Conservation (phyloP, 2,888 invertebrate genomes). For the Tinea pellionella region DNA sequence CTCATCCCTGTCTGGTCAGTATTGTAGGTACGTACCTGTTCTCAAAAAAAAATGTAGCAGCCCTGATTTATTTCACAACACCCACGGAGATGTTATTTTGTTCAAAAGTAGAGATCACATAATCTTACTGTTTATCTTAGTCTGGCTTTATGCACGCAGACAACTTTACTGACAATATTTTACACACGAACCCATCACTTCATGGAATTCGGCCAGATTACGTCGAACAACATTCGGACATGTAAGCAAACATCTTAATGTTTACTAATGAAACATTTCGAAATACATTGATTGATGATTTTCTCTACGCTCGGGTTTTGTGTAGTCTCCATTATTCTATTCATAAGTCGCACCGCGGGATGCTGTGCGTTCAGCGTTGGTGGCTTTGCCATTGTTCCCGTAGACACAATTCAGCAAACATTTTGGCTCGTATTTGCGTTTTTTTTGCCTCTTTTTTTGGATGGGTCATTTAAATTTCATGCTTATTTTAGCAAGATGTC, state of each 20-base stretch:
- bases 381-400: conserved; percentile 55
- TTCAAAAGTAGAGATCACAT: conserved; percentile 12
- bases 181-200: conserved; percentile 44
- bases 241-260: conserved; percentile 70
- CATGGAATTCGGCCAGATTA: conserved; percentile 53
- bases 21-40: conserved; percentile 9
- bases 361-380: conserved; percentile 51
- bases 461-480: conserved; percentile 62
- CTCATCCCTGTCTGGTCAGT: background rate
- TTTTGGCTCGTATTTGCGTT: conserved; percentile 40
- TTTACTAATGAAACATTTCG: conserved; percentile 68
- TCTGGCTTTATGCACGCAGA: conserved; percentile 29
- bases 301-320: conserved; percentile 51
- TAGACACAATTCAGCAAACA: conserved; percentile 52
- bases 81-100: conserved; percentile 2
- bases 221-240: conserved; percentile 54
- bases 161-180: conserved; percentile 46
- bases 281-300: conserved; percentile 64
- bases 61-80: conserved; percentile 6
- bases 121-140: conserved; percentile 14
- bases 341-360: conserved; percentile 59
- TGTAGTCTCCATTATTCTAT: conserved; percentile 58
- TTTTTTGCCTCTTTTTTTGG: conserved; percentile 37
- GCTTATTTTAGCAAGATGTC: conserved; percentile 45
- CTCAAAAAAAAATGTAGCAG: background rate